Evolutionary conservation across 2,113 vertebrate genomes (phyloP).

Genomic region (Carollia perspicillata): DNA sequence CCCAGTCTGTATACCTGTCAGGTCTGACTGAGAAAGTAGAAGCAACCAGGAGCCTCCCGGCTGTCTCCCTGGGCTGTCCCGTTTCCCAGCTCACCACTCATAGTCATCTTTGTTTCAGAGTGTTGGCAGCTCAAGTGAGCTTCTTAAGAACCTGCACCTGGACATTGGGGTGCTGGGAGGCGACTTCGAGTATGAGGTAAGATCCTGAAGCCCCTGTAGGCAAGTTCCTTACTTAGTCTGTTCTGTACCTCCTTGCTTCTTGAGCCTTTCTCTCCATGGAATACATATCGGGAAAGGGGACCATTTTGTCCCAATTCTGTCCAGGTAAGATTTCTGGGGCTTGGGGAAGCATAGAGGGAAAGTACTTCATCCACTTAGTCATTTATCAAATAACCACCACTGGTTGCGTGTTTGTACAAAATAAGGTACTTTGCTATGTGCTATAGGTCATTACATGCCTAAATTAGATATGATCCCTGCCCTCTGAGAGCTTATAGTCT

Average conservation of each 20-base stretch:
- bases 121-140: slow-evolving; percentile 66
- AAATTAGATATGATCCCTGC: too few relatives aligned
- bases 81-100: neutral
- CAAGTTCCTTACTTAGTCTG: too few relatives aligned
- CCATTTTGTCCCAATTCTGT: neutral
- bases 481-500: neutral
- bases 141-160: slow-evolving; percentile 88
- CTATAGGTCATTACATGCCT: neutral
- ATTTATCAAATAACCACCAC: neutral
- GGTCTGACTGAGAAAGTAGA: neutral
- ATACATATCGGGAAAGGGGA: neutral
- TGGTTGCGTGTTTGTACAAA: neutral
- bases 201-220: neutral
- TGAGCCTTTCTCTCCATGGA: neutral
- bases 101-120: slow-evolving; percentile 70
- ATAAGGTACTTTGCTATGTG: neutral
- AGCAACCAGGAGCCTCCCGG: neutral
- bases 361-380: neutral
- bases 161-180: slow-evolving; percentile 84
- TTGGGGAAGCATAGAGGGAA: neutral
- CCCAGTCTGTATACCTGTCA: neutral
- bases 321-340: neutral
- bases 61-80: neutral
- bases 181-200: slow-evolving; percentile 89
- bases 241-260: neutral